Evolutionary conservation across 2,113 vertebrate genomes (phyloP), one percentile per base, ranked within the genome.

Genomic region (Chaenocephalus aceratus): DNA sequence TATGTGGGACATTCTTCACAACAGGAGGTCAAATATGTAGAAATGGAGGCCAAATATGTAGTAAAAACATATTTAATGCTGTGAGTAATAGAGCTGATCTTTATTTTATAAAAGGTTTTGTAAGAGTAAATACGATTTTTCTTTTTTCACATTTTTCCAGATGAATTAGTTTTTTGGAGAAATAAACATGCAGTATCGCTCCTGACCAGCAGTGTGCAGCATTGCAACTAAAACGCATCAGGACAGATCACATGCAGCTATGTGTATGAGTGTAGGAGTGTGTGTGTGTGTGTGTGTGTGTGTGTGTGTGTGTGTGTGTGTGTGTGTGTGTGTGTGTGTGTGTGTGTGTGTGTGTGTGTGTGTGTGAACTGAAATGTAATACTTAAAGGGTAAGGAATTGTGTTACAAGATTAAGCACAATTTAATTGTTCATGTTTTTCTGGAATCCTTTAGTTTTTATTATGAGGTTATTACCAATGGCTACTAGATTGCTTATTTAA

Each of bases 161-260:
- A 41, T 41, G 36, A 41, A 30, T 30, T 30, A 4, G 5, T 48
- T 1, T 57, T 15, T 62, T 73, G 21, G 7, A 10, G 13, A 2
- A 5, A 1, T 56, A 12, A 52, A 84, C 12, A 26, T 86, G 81
- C 23, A 49, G 46, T 66, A 60, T 57, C 11, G 0, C 23, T 62
- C 2, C 6, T 8, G 10, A 3, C 90, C 93, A 91, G 53, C 51
- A 87, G 88, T 62, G 65, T 1, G 86, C 48, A 89, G 87, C 72
- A 88, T 72, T 77, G 49, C 15, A 75, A 60, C 73, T 23, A 64
- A 65, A 83, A 70, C 30, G 4, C 34, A 75, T 10, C 23, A 65
- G 46, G 10, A 46, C 4, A 62, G 4, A 51, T 51, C 2, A 11
- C 6, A 12, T 0, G 5, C 8, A 16, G 3, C 46, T 48, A 3